phyloP scores from a whole-genome alignment of 1,140 invertebrate species.

The Ceratina australensis region DNA sequence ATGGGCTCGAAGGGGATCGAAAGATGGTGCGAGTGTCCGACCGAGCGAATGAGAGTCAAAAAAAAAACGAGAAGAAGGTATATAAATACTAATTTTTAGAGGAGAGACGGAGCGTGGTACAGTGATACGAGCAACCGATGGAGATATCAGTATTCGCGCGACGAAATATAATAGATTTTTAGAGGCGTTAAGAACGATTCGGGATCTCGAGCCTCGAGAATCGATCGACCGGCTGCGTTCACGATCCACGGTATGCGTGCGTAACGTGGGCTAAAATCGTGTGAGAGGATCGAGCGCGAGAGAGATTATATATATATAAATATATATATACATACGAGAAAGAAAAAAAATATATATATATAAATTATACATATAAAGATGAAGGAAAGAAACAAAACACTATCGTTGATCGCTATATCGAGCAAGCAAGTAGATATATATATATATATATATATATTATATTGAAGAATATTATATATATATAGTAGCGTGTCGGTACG shows the following conservation, averaged over 20 bases:
- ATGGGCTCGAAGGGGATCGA: not conserved
- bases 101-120: slow-evolving; percentile 10
- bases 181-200: slow-evolving; percentile 25
- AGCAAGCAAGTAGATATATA: no score
- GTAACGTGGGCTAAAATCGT: slow-evolving; percentile 37
- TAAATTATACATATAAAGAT: slow-evolving; percentile 41
- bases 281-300: not conserved
- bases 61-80: slow-evolving; percentile 27
- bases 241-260: no score
- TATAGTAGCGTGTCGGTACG: slow-evolving; percentile 66
- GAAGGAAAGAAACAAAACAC: slow-evolving; percentile 37
- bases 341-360: slow-evolving; percentile 38
- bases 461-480: slow-evolving; percentile 38
- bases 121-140: slow-evolving; percentile 31
- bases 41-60: slow-evolving; percentile 7
- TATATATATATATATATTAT: slow-evolving; percentile 63
- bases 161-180: slow-evolving; percentile 50
- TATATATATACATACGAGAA: slow-evolving; percentile 30
- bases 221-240: no score
- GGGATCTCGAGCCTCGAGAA: not conserved
- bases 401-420: slow-evolving; percentile 64
- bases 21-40: not conserved
- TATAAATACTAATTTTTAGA: slow-evolving; percentile 55
- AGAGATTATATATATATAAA: slow-evolving; percentile 23
- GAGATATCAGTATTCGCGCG: slow-evolving; percentile 66